Conservation (phyloP, 2,797 vertebrate genomes). For the Euthynnus affinis region DNA sequence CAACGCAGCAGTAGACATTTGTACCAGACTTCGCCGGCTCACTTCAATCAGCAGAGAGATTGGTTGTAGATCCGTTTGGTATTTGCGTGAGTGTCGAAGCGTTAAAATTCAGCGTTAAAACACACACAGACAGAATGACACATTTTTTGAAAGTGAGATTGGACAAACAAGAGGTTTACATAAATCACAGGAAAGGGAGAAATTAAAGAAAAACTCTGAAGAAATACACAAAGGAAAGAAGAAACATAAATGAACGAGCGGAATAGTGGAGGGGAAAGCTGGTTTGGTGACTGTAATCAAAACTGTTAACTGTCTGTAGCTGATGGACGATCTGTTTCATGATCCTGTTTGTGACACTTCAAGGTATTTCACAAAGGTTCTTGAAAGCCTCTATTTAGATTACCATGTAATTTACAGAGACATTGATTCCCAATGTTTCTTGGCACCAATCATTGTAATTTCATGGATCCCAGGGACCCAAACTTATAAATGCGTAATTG, state of each 20-base stretch:
- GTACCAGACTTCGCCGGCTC: not conserved
- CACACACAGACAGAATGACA: not conserved
- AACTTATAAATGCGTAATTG: no score
- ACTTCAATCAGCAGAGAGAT: not conserved
- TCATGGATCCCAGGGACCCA: not conserved
- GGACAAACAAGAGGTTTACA: not conserved
- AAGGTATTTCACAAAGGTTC: no score
- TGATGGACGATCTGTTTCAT: no score
- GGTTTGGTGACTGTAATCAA: no score
- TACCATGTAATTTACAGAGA: not conserved
- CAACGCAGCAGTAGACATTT: not conserved
- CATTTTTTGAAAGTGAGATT: not conserved
- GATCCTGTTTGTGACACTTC: not conserved
- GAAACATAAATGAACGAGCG: not conserved
- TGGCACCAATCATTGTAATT: not conserved
- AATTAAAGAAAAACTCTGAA: not conserved
- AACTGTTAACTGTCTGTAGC: no score
- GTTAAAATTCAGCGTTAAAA: not conserved
- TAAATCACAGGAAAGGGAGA: not conserved
- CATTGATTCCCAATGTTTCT: no score
- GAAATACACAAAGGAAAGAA: not conserved
- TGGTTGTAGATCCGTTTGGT: not conserved
- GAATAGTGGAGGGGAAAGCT: not conserved
- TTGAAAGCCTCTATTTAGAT: no score
- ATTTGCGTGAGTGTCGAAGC: not conserved